Conservation (phyloP, 2,113 vertebrate genomes). For the Laticauda colubrina region DNA sequence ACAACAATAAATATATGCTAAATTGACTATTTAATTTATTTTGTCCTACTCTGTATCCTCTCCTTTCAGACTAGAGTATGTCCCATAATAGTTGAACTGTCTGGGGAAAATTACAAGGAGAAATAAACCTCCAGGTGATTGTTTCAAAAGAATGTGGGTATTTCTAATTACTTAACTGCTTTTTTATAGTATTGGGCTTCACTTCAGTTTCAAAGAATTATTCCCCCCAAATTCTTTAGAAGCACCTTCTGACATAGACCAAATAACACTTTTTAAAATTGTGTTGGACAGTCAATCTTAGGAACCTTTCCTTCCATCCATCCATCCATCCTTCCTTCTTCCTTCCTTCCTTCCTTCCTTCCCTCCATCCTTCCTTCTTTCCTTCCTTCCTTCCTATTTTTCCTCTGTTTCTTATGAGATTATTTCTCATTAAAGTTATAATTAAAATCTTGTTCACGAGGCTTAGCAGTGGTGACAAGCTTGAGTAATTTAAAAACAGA, state of each 20-base stretch:
- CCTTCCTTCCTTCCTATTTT: neutral
- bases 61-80: neutral
- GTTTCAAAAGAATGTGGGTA: neutral
- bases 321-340: neutral
- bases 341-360: neutral
- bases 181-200: neutral
- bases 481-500: neutral
- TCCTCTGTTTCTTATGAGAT: neutral
- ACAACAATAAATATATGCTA: neutral
- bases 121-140: neutral
- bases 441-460: neutral
- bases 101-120: neutral
- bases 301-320: neutral
- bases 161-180: neutral
- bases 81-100: neutral
- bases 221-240: neutral
- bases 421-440: neutral
- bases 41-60: neutral
- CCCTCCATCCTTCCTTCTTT: neutral
- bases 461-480: neutral
- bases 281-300: neutral
- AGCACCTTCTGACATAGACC: neutral
- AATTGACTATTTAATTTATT: neutral
- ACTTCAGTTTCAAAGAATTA: neutral
- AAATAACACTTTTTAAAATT: neutral